A percentile compares a stretch with the other conserved stretches of the same genome.
phyloP scores from a whole-genome alignment of 2,888 invertebrate genomes.

The Hemaris fuciformis region DNA sequence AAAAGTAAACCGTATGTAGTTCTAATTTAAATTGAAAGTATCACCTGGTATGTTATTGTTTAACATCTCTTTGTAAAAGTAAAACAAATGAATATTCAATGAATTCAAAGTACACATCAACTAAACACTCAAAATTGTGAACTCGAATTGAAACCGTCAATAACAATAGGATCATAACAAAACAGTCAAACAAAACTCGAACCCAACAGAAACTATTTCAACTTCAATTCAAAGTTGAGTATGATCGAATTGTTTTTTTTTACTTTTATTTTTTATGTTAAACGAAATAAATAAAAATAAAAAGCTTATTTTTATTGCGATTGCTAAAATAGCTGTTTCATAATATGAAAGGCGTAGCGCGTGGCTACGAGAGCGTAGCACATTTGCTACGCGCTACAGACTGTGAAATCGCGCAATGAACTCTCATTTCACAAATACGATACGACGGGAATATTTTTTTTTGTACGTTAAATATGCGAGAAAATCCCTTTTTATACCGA shows the following conservation, averaged over 20 bases:
- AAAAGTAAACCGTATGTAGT: too few species aligned
- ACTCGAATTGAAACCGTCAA: background rate
- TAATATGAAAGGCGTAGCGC: background rate
- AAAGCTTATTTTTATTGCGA: background rate
- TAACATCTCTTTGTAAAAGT: too few species aligned
- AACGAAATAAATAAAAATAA: background rate
- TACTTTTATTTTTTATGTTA: background rate
- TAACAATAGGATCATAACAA: background rate
- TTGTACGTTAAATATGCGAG: background rate
- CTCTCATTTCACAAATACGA: background rate
- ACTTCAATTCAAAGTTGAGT: background rate
- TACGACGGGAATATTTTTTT: background rate
- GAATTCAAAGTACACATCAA: background rate
- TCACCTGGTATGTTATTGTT: too few species aligned
- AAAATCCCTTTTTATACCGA: too few species aligned
- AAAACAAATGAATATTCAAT: too few species aligned
- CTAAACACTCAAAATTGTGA: background rate
- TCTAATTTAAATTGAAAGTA: too few species aligned
- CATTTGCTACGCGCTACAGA: conserved; percentile 44
- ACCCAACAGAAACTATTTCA: background rate
- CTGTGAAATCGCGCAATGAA: conserved; percentile 30
- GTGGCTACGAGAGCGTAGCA: conserved; percentile 36
- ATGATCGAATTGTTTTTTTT: background rate
- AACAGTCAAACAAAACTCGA: background rate
- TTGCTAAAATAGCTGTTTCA: background rate